phyloP scores from a whole-genome alignment of 1,140 invertebrate genomes.

The Drosophila neocordata region DNA sequence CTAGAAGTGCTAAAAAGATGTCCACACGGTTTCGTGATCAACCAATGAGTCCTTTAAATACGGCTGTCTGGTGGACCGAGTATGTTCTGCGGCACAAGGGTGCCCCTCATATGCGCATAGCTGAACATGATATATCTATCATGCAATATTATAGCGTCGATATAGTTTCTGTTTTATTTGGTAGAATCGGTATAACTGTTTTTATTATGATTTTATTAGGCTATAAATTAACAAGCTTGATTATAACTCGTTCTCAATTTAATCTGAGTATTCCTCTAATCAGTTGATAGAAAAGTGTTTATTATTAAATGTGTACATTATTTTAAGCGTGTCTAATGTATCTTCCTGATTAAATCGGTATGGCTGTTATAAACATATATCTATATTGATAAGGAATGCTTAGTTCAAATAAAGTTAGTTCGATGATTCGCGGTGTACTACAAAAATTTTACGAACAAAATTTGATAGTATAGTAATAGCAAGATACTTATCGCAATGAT shows the following conservation, averaged over 20 bases:
- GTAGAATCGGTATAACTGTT: slow-evolving; percentile 46
- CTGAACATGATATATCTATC: slow-evolving; percentile 65
- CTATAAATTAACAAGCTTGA: slow-evolving; percentile 24
- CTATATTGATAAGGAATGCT: too few relatives aligned
- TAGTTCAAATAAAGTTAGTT: too few relatives aligned
- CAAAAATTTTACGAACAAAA: too few relatives aligned
- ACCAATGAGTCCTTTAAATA: slow-evolving; percentile 84
- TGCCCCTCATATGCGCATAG: slow-evolving; percentile 82
- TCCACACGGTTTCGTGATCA: slow-evolving; percentile 84
- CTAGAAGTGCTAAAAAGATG: slow-evolving; percentile 55
- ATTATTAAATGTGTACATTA: too few relatives aligned
- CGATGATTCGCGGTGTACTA: too few relatives aligned
- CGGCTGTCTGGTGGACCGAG: slow-evolving; percentile 86
- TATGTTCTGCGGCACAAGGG: slow-evolving; percentile 83
- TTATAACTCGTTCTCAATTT: slow-evolving; percentile 18
- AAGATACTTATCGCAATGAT: too few relatives aligned
- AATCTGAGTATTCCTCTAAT: slow-evolving; percentile 20
- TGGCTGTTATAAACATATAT: too few relatives aligned
- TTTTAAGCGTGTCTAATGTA: too few relatives aligned
- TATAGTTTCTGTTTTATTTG: slow-evolving; percentile 41
- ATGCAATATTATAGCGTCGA: slow-evolving; percentile 66
- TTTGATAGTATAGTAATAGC: too few relatives aligned
- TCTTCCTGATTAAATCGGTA: too few relatives aligned
- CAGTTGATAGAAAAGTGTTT: neutral
- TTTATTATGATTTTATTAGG: slow-evolving; percentile 34